Percentiles rank a stretch among this genome's conserved stretches.
Evolutionary conservation across 2,888 invertebrate genomes (phyloP).

Genomic region (Ptilodon capucinus): DNA sequence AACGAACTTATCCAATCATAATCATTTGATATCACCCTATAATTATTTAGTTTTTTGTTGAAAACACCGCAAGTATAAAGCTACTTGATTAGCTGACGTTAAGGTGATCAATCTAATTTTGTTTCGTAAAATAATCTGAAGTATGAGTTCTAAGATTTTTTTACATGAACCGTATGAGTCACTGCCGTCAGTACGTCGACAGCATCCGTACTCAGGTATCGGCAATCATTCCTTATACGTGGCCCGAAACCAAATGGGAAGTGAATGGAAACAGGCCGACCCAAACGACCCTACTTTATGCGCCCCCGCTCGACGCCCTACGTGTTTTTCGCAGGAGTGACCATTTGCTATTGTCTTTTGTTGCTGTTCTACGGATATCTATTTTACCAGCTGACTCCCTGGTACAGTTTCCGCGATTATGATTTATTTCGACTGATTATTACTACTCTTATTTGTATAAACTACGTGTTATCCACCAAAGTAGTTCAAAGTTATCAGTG

Average conservation of each 20-base stretch:
- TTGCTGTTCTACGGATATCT: slow-evolving; percentile 25
- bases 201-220: slow-evolving; percentile 22
- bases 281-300: slow-evolving; percentile 17
- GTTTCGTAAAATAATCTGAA: no score
- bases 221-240: slow-evolving; percentile 30
- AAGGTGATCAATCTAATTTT: no score
- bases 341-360: slow-evolving; percentile 30
- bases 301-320: slow-evolving; percentile 10
- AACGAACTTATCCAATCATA: no score
- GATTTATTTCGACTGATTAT: no score
- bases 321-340: slow-evolving; percentile 25
- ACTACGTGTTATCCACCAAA: neutral
- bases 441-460: no score
- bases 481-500: neutral
- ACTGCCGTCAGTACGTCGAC: neutral
- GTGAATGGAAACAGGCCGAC: slow-evolving; percentile 17
- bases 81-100: no score
- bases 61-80: no score
- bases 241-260: slow-evolving; percentile 30
- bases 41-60: no score
- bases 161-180: neutral
- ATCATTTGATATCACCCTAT: no score
- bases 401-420: slow-evolving; percentile 18
- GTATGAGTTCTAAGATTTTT: no score
- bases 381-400: slow-evolving; percentile 26